Evolutionary conservation across 1,140 invertebrate genomes (phyloP).

Genomic region (Leguminivora glycinivorella): DNA sequence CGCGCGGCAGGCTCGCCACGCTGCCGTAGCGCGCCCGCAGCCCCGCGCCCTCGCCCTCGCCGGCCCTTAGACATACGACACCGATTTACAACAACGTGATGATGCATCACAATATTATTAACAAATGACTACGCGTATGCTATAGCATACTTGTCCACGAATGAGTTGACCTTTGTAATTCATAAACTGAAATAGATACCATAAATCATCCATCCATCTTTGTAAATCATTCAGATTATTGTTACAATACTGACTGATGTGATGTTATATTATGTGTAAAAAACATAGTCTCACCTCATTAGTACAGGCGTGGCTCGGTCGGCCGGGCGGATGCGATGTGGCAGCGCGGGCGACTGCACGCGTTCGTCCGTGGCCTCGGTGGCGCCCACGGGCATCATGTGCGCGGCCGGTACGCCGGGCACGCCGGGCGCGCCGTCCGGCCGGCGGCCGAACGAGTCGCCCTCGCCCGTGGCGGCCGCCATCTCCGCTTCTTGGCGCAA

Average conservation of each 20-base stretch:
- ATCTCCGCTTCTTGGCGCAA: constrained; percentile 7
- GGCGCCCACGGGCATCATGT: constrained; percentile 56
- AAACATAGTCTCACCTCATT: constrained; percentile 48
- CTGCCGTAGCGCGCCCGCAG: constrained; percentile 48
- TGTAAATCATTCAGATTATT: too few species aligned
- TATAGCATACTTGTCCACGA: too few species aligned
- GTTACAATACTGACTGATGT: too few species aligned
- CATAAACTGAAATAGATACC: too few species aligned
- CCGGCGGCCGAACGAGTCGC: constrained; percentile 47
- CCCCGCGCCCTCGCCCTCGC: constrained; percentile 42
- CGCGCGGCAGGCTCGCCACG: constrained; percentile 62
- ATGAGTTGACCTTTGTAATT: too few species aligned
- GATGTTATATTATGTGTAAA: too few species aligned
- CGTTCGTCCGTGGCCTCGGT: constrained; percentile 66
- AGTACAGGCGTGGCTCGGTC: constrained; percentile 66
- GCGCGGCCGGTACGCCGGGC: constrained; percentile 46
- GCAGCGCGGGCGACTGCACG: constrained; percentile 69
- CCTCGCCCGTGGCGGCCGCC: constrained; percentile 8
- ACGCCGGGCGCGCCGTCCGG: constrained; percentile 34
- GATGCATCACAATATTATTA: too few species aligned
- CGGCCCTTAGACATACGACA: constrained; percentile 39
- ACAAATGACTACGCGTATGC: too few species aligned
- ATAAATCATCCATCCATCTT: too few species aligned
- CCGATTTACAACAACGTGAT: too few species aligned
- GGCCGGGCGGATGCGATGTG: constrained; percentile 58